Conservation (phyloP, 2,888 invertebrate species). For the Apamea crenata region DNA sequence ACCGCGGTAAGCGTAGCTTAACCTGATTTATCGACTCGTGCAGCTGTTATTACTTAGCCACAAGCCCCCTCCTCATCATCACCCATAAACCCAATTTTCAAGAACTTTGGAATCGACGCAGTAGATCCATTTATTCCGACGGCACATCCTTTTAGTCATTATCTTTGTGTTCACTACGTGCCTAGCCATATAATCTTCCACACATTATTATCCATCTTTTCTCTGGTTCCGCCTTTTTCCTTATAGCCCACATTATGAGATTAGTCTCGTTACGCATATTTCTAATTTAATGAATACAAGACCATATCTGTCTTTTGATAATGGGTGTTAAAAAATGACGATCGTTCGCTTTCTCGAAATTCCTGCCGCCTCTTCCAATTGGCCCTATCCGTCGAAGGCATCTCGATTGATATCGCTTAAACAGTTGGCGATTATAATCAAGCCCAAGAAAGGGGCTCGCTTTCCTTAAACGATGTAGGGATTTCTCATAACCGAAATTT, state of each 20-base stretch:
- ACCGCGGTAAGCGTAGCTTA: not conserved
- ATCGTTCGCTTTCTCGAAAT: constrained; percentile 30
- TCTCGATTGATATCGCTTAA: constrained; percentile 35
- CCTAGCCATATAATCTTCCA: not conserved
- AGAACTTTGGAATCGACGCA: not conserved
- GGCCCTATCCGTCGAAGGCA: constrained; percentile 31
- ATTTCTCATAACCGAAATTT: constrained; percentile 17
- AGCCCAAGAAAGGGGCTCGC: constrained; percentile 16
- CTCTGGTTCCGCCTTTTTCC: not conserved
- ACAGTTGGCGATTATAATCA: constrained; percentile 42
- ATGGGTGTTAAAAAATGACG: constrained; percentile 8
- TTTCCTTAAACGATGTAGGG: constrained; percentile 13
- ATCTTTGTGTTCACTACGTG: not conserved
- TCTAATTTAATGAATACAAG: constrained; percentile 4
- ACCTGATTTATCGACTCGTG: not conserved
- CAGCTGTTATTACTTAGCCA: not conserved
- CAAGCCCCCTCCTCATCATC: not conserved
- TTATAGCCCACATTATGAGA: not conserved
- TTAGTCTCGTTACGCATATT: constrained; percentile 8
- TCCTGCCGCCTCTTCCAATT: constrained; percentile 21
- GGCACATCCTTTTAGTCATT: not conserved
- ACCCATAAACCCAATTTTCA: not conserved
- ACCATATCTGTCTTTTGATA: not conserved
- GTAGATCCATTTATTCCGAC: not conserved
- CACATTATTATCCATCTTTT: not conserved